Conservation (phyloP, 2,888 invertebrate species). For the Nomada goodeniana region DNA sequence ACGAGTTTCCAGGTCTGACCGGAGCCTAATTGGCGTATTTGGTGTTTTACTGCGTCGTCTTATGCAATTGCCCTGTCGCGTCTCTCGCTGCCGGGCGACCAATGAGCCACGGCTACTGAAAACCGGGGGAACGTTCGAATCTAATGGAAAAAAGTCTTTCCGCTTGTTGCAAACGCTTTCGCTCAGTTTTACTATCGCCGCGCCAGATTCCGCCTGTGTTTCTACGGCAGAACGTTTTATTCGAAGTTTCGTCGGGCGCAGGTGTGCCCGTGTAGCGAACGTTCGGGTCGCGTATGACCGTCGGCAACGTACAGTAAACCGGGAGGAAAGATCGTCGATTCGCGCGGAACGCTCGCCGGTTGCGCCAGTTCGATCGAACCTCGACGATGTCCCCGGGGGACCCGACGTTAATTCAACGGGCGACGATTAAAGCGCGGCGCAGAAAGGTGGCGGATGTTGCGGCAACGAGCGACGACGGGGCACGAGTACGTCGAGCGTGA, state of each 20-base stretch:
- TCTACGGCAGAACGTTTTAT: too few relatives aligned
- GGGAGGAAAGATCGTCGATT: too few relatives aligned
- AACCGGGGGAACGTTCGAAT: background rate
- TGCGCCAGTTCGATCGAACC: background rate
- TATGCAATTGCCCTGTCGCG: constrained; percentile 58
- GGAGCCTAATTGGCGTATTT: constrained; percentile 62
- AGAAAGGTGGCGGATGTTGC: constrained; percentile 22
- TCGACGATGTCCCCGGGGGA: too few relatives aligned
- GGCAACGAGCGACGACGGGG: constrained; percentile 26
- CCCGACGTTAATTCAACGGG: background rate
- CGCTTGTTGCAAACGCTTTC: background rate
- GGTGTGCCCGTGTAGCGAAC: too few relatives aligned
- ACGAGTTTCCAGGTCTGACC: constrained; percentile 58
- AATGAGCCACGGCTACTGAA: background rate
- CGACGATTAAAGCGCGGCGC: background rate
- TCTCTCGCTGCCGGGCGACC: constrained; percentile 28
- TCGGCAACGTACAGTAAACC: too few relatives aligned
- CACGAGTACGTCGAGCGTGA: constrained; percentile 39
- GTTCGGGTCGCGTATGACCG: too few relatives aligned
- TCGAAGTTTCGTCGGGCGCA: too few relatives aligned
- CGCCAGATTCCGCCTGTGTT: too few relatives aligned
- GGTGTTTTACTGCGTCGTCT: constrained; percentile 65
- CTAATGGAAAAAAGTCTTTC: too few relatives aligned
- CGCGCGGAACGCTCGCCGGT: too few relatives aligned
- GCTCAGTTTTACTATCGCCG: too few relatives aligned